phyloP scores from a whole-genome alignment of 2,113 vertebrate genomes.

The Phylloscopus trochiloides region DNA sequence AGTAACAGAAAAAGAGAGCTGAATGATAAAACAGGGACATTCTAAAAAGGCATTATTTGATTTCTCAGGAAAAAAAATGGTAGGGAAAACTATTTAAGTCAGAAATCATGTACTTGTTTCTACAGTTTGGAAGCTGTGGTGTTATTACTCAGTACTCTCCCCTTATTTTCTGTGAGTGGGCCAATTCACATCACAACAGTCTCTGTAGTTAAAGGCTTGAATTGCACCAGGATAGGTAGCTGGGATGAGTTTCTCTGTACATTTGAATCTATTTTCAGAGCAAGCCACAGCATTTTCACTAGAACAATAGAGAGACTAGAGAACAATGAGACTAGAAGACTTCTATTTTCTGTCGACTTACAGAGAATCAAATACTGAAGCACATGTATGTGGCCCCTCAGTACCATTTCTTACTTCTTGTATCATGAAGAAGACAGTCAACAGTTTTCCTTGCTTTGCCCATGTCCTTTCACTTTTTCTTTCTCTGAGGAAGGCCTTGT shows the following conservation, averaged over 20 bases:
- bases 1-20: background rate
- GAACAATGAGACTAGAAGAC: background rate
- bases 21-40: background rate
- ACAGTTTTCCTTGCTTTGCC: background rate
- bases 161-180: background rate
- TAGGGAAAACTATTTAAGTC: background rate
- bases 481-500: background rate
- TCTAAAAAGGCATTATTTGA: background rate
- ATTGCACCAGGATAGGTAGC: background rate
- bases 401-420: background rate
- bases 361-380: background rate
- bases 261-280: background rate
- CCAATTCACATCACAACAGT: background rate
- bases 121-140: background rate
- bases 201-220: background rate
- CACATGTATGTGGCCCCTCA: fast-evolving
- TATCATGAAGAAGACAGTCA: background rate
- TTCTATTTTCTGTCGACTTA: background rate
- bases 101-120: background rate
- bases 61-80: background rate
- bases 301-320: background rate
- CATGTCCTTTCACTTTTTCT: background rate
- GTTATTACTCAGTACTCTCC: background rate
- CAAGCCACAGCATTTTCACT: background rate
- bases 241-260: background rate